Evolutionary conservation across 2,888 invertebrate species (phyloP), one percentile per base, ranked within the genome.

Genomic region (Allacma fusca): DNA sequence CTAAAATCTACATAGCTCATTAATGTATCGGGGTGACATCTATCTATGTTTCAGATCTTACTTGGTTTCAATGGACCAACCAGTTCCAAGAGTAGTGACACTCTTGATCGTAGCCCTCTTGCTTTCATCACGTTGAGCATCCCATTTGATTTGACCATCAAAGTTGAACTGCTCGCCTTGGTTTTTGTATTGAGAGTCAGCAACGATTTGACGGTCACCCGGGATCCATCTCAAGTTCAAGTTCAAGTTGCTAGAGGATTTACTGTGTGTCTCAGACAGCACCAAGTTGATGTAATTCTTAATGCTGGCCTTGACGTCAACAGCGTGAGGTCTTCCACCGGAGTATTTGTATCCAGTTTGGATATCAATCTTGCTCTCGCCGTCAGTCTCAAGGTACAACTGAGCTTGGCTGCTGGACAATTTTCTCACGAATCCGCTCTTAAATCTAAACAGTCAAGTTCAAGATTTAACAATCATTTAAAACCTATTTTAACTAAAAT

Each of bases 121-220:
- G 24, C 75, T 79, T 4, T 80, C 68, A 79, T 84, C 82, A 1
- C 76, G 75, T 0, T 79, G 80, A 19, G 82, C 84, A 77, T 84
- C 84, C 84, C 84, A 84, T 43, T 83, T 81, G 29, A 83, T n/a
- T 34, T 79, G 78, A 9, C 81, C 80, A 69, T 83, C 79, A 24
- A 83, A 62, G 57, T 78, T 79, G 69, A 80, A 82, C 7, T 59
- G 40, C 19, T 81, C 80, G 0, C 81, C 82, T 23, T 29, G 28
- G 21, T 65, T 73, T 40, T 74, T 77, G 12, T 81, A 12, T 28
- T 75, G 68, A 12, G 81, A 78, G 1, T 77, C 77, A 16, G 62
- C 78, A 19, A 57, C 74, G 43, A 84, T 80, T 44, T 80, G 78
- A 5, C 84, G 77, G 9, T 77, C 80, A 40, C 81, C 80, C 40